Percentiles rank a stretch among this genome's conserved stretches.
phyloP scores from a whole-genome alignment of 2,113 vertebrate species.

The Lipophrys pholis region DNA sequence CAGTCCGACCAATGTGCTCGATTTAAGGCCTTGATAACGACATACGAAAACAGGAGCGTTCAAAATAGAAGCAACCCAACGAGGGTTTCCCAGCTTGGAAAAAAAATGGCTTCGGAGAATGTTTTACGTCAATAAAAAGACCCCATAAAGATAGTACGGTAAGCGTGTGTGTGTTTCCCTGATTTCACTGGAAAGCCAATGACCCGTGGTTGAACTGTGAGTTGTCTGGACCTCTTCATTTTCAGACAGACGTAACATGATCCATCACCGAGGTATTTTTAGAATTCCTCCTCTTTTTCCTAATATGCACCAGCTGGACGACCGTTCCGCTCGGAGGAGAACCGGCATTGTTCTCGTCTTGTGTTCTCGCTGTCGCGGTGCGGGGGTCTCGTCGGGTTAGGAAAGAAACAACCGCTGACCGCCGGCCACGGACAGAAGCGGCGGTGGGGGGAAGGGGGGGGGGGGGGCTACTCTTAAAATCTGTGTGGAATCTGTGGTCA shows the following conservation, averaged over 20 bases:
- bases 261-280: conserved; percentile 86
- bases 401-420: conserved; percentile 34
- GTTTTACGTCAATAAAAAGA: no score
- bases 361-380: conserved; percentile 21
- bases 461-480: no score
- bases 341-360: conserved; percentile 47
- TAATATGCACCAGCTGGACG: conserved; percentile 73
- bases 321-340: conserved; percentile 29
- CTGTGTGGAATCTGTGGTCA: conserved; percentile 35
- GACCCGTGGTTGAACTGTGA: conserved; percentile 86
- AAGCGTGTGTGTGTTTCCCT: not conserved
- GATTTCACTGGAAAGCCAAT: conserved; percentile 83
- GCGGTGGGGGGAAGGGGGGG: conserved; percentile 10
- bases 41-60: no score
- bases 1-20: no score
- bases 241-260: conserved; percentile 83
- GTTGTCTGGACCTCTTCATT: conserved; percentile 86
- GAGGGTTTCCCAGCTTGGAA: no score
- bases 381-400: conserved; percentile 3
- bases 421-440: conserved; percentile 2
- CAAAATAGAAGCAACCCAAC: no score
- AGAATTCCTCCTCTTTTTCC: conserved; percentile 80
- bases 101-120: no score
- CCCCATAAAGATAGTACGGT: no score
- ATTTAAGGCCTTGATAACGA: no score